phyloP scores from a whole-genome alignment of 2,888 invertebrate genomes.

The Saturnia japonica region DNA sequence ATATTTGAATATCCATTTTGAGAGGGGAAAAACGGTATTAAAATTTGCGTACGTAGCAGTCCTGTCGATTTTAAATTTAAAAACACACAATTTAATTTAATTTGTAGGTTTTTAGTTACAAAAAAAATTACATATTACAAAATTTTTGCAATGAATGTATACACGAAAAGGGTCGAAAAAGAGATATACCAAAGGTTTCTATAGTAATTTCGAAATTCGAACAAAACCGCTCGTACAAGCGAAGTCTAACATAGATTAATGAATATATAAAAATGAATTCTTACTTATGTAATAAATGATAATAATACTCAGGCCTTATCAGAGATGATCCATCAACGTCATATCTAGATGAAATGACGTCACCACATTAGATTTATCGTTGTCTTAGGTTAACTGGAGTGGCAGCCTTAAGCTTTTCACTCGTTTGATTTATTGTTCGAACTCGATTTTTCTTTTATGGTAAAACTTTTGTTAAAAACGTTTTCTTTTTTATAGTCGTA shows the following conservation, averaged over 20 bases:
- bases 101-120: too few relatives aligned
- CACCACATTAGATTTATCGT: slow-evolving; percentile 65
- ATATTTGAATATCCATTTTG: too few relatives aligned
- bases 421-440: slow-evolving; percentile 53
- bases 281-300: slow-evolving; percentile 54
- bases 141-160: too few relatives aligned
- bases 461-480: background rate
- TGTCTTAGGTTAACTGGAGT: slow-evolving; percentile 53
- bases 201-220: too few relatives aligned
- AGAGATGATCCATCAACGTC: slow-evolving; percentile 65
- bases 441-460: slow-evolving; percentile 5
- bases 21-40: too few relatives aligned
- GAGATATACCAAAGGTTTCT: too few relatives aligned
- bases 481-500: background rate
- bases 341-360: slow-evolving; percentile 60
- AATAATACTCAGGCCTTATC: slow-evolving; percentile 51
- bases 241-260: background rate
- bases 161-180: too few relatives aligned
- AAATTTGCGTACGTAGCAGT: too few relatives aligned
- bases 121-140: too few relatives aligned
- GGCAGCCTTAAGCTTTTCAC: slow-evolving; percentile 55
- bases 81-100: too few relatives aligned
- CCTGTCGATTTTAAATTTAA: too few relatives aligned
- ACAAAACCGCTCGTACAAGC: too few relatives aligned
- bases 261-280: background rate